Base-by-base conservation (phyloP, 37 sponge, comb jelly and placozoan genomes). In the Spongilla lacustris region DNA sequence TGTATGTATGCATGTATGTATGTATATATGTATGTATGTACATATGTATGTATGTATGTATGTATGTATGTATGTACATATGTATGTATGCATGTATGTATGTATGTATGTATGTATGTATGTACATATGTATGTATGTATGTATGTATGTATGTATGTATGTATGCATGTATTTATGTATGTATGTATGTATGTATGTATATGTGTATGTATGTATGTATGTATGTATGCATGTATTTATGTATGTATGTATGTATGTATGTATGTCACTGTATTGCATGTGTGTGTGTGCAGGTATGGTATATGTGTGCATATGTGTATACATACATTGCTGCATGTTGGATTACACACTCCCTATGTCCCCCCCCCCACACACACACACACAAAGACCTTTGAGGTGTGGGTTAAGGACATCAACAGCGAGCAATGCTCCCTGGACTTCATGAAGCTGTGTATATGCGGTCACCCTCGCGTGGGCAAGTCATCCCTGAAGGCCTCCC, bases 391-490 rank as follows among this genome's bases (percentile, higher is more conserved):
- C 58, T 58, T 17, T 77, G 89, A 94, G 66, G 38, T 73, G 13
- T 94, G 95, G 91, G 76, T 84, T 10, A n/a, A 26, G 10, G 95
- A 88, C 46, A 91, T 94, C n/a, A 31, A 32, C 4, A 77, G 81
- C 14, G 86, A 88, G 31, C 37, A 72, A 28, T 78, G 37, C 66
- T 79, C 89, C 17, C 78, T 94, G 21, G 91, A 91, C 36, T 83
- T 81, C 19, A 84, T 94, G 27, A 94, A 94, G 86, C 86, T 94
- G 33, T 94, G 92, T 66, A 88, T 94, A 71, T 91, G 85, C 58
- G 95, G 95, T 0, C 73, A 81, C 48, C 84, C 92, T 0, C 68
- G 78, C 0, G 89, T 88, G 17, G 95, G 95, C 13, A 94, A 94
- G 73, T 88, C 89, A 9, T 79, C 89, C 66, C 85, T 94, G 75